A percentile compares a stretch with the other conserved stretches of the same genome.
Evolutionary conservation across 2,113 vertebrate genomes (phyloP).

Genomic region (Myxocyprinus asiaticus): DNA sequence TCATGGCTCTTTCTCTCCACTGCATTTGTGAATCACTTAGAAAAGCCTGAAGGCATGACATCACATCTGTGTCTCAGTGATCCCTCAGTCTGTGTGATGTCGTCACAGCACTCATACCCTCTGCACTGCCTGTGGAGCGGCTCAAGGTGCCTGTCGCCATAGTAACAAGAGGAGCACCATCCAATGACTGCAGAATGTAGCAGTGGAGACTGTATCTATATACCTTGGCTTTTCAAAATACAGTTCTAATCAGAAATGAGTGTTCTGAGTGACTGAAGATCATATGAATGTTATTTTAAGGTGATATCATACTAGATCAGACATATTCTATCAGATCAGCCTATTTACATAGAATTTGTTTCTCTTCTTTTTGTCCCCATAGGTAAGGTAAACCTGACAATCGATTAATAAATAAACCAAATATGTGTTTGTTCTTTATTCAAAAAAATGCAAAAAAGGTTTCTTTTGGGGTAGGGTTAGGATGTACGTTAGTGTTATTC

Average conservation of each 20-base stretch:
- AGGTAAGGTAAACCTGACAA: no score
- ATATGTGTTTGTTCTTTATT: no score
- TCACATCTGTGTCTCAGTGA: constrained; percentile 42
- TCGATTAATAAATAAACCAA: no score
- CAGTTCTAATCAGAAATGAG: constrained; percentile 2
- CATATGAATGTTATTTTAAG: no score
- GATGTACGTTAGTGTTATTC: no score
- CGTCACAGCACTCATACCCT: constrained; percentile 17
- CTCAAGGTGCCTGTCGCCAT: constrained; percentile 52
- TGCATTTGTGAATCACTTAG: constrained; percentile 36
- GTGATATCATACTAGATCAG: no score
- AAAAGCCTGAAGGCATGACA: constrained; percentile 44
- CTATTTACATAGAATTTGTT: no score
- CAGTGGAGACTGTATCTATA: constrained; percentile 15
- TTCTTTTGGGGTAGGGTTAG: no score
- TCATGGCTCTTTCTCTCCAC: constrained; percentile 19
- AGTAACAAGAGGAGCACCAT: constrained; percentile 52
- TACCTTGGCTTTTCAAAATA: background rate
- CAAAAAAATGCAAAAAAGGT: no score
- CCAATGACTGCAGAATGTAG: constrained; percentile 41
- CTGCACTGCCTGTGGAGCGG: constrained; percentile 9
- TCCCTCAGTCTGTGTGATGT: constrained; percentile 45
- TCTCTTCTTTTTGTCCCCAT: no score
- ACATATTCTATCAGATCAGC: no score
- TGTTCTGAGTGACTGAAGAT: background rate